Conservation (phyloP, 2,888 invertebrate species). For the Stratiomys singularior region DNA sequence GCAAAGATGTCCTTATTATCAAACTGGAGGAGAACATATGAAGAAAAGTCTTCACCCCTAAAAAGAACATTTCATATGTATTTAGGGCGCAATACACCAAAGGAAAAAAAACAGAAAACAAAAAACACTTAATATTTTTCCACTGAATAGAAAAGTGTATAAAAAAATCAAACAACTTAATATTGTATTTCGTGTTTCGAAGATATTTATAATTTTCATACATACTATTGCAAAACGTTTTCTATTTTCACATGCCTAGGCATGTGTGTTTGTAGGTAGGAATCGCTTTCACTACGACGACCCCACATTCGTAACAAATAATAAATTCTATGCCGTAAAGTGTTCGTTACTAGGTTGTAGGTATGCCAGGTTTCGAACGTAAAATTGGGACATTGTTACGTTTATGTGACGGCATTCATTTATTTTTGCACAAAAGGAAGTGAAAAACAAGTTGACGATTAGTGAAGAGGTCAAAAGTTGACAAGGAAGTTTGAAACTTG, state of each 20-base stretch:
- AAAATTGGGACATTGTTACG: slow-evolving; percentile 30
- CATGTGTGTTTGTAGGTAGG: background rate
- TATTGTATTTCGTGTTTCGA: slow-evolving; percentile 29
- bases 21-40: too few relatives aligned
- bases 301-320: too few relatives aligned
- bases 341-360: background rate
- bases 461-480: background rate
- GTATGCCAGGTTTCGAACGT: background rate
- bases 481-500: background rate
- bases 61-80: too few relatives aligned
- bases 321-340: too few relatives aligned
- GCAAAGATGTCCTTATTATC: too few relatives aligned
- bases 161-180: slow-evolving; percentile 32
- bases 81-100: too few relatives aligned
- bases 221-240: background rate
- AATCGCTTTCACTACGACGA: too few relatives aligned
- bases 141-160: background rate
- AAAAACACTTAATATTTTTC: too few relatives aligned
- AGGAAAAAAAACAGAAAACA: too few relatives aligned
- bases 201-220: slow-evolving; percentile 34
- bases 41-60: too few relatives aligned
- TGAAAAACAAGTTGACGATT: background rate
- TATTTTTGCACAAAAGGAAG: slow-evolving; percentile 18
- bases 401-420: slow-evolving; percentile 25
- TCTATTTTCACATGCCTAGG: background rate